phyloP scores from a whole-genome alignment of 1,140 invertebrate genomes.

The Brachionus paranguensis region DNA sequence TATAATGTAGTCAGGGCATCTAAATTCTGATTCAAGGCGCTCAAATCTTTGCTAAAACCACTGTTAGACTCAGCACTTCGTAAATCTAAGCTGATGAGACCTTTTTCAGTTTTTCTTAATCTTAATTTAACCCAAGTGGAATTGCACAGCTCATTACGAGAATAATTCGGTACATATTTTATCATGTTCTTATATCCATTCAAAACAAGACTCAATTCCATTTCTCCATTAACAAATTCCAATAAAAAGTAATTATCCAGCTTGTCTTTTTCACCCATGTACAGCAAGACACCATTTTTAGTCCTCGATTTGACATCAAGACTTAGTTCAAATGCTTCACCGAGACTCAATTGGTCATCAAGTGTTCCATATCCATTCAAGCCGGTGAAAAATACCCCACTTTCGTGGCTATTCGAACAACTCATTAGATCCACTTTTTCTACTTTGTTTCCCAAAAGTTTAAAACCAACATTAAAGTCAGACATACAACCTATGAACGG shows the following conservation, averaged over 20 bases:
- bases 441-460: slow-evolving; percentile 1
- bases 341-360: not conserved
- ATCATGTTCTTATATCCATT: slow-evolving; percentile 9
- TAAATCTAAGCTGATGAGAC: not conserved
- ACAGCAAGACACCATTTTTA: slow-evolving; percentile 29
- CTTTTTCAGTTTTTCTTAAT: slow-evolving; percentile 31
- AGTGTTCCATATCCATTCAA: not conserved
- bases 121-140: slow-evolving; percentile 14
- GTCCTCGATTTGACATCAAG: slow-evolving; percentile 20
- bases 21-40: not conserved
- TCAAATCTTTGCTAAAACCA: not conserved
- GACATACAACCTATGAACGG: slow-evolving; percentile 38
- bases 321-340: not conserved
- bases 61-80: not conserved
- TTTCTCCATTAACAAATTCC: slow-evolving; percentile 23
- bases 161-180: not conserved
- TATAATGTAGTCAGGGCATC: not conserved
- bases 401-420: slow-evolving; percentile 39
- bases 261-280: not conserved
- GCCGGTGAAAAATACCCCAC: slow-evolving; percentile 21
- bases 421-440: slow-evolving; percentile 33
- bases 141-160: slow-evolving; percentile 33
- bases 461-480: slow-evolving; percentile 30
- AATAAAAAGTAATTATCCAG: not conserved
- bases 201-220: not conserved